phyloP scores from a whole-genome alignment of 2,113 vertebrate genomes.

The Tachysurus vachellii region DNA sequence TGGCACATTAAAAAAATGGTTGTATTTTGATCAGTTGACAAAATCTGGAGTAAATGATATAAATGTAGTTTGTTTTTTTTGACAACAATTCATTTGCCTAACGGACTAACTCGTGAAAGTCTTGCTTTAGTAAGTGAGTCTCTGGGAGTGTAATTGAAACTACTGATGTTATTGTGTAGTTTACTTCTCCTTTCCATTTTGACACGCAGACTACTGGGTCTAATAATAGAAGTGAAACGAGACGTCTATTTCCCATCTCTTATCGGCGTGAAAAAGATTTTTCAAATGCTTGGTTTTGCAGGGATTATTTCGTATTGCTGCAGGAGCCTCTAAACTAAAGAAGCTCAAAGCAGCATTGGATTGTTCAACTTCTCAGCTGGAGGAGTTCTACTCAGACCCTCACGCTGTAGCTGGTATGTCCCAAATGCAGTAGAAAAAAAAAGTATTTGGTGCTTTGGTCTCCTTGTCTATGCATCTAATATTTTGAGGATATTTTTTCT shows the following conservation, averaged over 20 bases:
- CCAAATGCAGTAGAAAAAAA: constrained; percentile 6
- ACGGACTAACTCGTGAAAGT: background rate
- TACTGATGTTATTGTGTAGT: constrained; percentile 3
- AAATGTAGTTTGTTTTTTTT: background rate
- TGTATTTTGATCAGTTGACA: background rate
- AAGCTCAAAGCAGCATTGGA: constrained; percentile 97
- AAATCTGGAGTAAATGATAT: background rate
- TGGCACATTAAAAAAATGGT: background rate
- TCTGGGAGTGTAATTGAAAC: constrained; percentile 6
- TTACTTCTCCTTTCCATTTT: constrained; percentile 55
- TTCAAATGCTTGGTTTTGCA: constrained; percentile 51
- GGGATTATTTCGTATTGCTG: constrained; percentile 96
- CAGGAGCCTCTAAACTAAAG: constrained; percentile 95
- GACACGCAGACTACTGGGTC: constrained; percentile 37
- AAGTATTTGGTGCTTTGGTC: background rate
- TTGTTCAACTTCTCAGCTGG: constrained; percentile 95
- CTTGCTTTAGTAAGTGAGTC: background rate
- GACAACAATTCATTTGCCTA: background rate
- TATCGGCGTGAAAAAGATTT: constrained; percentile 3
- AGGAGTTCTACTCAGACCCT: constrained; percentile 96
- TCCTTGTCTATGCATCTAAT: background rate
- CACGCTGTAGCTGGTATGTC: constrained; percentile 93
- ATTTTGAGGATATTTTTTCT: constrained; percentile 1
- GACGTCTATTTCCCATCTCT: constrained; percentile 32
- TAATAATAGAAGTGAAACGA: constrained; percentile 51